Conservation (phyloP, 2,113 vertebrate genomes). For the Leucopternis melanops region DNA sequence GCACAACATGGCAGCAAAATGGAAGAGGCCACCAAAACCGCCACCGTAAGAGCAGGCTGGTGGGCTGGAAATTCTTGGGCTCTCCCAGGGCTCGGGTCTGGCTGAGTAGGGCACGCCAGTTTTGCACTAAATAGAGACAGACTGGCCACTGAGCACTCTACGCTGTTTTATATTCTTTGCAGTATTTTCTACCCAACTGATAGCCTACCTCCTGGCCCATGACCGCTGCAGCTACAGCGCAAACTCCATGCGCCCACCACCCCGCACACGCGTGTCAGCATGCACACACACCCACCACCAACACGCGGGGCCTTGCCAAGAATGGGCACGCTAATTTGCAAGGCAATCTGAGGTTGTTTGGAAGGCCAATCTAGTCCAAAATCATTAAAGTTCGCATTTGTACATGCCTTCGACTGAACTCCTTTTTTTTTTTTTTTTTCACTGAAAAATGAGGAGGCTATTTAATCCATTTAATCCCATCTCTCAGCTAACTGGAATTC, state of each 20-base stretch:
- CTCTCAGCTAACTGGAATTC: slow-evolving; percentile 38
- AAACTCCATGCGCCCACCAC: fast-evolving
- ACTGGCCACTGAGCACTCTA: background rate
- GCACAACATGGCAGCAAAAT: background rate
- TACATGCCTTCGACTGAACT: background rate
- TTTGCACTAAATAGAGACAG: background rate
- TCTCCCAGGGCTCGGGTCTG: background rate
- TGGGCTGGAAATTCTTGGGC: background rate
- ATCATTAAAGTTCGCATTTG: background rate
- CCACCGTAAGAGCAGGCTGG: background rate
- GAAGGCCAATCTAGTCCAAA: background rate
- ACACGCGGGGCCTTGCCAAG: fast-evolving
- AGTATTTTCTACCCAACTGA: background rate
- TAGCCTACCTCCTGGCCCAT: fast-evolving
- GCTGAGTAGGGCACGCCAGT: background rate
- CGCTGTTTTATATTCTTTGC: background rate
- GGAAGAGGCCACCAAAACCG: background rate
- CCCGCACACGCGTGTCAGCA: fast-evolving
- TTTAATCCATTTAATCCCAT: slow-evolving; percentile 46
- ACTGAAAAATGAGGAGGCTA: background rate
- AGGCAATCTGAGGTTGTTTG: background rate
- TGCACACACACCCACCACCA: background rate
- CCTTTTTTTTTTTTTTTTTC: background rate
- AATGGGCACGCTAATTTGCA: background rate
- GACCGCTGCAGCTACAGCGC: fast-evolving